Percentiles rank a stretch among this genome's conserved stretches.
Evolutionary conservation across 2,888 invertebrate species (phyloP).

Genomic region (Scaeva pyrastri): DNA sequence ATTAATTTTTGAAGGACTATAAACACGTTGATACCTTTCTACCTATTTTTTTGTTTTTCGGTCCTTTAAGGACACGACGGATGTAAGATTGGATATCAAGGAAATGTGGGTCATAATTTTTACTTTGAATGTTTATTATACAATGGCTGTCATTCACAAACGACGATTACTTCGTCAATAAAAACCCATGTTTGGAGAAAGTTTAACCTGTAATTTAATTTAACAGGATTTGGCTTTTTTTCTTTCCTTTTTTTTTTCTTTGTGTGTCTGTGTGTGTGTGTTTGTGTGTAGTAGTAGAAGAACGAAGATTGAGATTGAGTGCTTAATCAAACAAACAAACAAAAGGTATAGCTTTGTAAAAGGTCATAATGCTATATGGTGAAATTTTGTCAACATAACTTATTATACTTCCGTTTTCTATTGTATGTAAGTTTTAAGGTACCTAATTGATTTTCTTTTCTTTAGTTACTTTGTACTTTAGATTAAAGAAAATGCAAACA

Average conservation of each 20-base stretch:
- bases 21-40: conserved; percentile 1
- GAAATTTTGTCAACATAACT: no score
- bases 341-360: neutral
- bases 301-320: neutral
- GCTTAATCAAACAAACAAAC: neutral
- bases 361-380: no score
- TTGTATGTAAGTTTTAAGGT: no score
- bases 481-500: no score
- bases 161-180: conserved; percentile 39
- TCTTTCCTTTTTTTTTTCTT: neutral
- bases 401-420: no score
- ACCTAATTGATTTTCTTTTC: no score
- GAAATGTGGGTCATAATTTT: conserved; percentile 32
- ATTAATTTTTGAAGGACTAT: conserved; percentile 33
- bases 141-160: conserved; percentile 46
- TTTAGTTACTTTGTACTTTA: no score
- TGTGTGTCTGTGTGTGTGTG: no score
- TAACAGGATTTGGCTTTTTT: conserved; percentile 1
- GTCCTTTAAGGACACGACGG: neutral
- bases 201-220: conserved; percentile 63
- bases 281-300: neutral
- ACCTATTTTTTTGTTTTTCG: conserved; percentile 2
- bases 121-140: conserved; percentile 7
- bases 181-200: conserved; percentile 50
- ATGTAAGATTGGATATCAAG: conserved; percentile 17